Base-by-base conservation (phyloP, 2,113 vertebrate genomes). In the Semnornis frantzii region DNA sequence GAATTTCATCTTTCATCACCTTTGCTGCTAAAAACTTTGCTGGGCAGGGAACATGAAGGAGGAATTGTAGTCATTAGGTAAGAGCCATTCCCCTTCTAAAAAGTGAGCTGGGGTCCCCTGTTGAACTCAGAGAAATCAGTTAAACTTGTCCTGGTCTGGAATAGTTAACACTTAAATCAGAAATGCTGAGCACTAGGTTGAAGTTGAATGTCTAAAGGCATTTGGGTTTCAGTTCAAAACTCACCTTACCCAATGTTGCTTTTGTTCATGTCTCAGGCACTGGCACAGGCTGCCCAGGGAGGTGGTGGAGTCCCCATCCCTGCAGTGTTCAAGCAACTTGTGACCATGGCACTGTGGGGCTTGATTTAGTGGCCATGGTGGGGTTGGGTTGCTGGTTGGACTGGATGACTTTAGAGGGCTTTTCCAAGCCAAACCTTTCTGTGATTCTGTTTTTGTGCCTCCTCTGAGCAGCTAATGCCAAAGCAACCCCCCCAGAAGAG, bases 11-110 rank as follows among this genome's bases (percentile, higher is more conserved):
- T 44, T 44, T 44, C 44, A 30, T 74, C 24, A 3, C 81, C 88
- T 69, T 85, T 94, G 87, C 91, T 96, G 89, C 93, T 95, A 78
- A 86, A 93, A 81, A 80, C 62, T 87, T 80, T 81, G 54, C 65
- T 34, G 60, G 28, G 44, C 18, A 39, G 65, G 33, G 66, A 71
- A 59, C 23, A 7, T 25, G 18, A 91, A 81, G 69, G 14, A 91
- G 60, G 80, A 81, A 65, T 42, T 50, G 30, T 65, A 81, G 74
- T 90, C 50, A 15, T 33, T 60, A 24, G 9, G 31, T 57, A 42
- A 76, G 46, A 68, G 55, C 85, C 17, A 9, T 68, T 85, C 52
- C 25, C 66, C 58, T 65, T 71, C 58, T 69, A 30, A 74, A 72
- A 81, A 37, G 48, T 27, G 12, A 8, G 58, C 17, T 46, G 73